These are phyloP conservation scores for Sebastiscus tertius DNA, from an alignment of 2,797 vertebrate genomes.

Conservation along the genomic window DNA sequence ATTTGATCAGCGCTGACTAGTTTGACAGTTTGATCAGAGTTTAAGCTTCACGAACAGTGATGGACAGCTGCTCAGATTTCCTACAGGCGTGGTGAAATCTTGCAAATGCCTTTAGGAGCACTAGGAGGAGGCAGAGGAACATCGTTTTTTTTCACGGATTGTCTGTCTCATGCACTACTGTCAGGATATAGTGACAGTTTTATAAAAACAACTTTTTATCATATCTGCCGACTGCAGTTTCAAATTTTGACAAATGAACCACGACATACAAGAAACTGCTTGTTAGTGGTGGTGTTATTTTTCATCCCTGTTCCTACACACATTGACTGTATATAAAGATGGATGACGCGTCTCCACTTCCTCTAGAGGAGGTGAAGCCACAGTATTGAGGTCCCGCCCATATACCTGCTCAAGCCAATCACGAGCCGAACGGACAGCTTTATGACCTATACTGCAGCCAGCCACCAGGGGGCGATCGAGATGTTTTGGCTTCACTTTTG, in stretches of 20 bases:
- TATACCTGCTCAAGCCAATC: too few species aligned
- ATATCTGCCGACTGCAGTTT: not conserved
- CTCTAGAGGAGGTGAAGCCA: too few species aligned
- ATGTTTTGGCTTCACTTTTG: too few species aligned
- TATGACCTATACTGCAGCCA: too few species aligned
- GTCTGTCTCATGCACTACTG: too few species aligned
- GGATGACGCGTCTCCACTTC: too few species aligned
- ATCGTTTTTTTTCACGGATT: too few species aligned
- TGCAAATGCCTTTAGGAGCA: not conserved
- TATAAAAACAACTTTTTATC: not conserved
- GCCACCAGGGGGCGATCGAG: too few species aligned
- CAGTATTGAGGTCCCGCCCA: too few species aligned
- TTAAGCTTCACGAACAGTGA: not conserved
- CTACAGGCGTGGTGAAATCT: not conserved
- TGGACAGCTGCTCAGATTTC: not conserved
- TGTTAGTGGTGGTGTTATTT: not conserved
- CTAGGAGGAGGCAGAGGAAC: too few species aligned
- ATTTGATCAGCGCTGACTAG: not conserved
- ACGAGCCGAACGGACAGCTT: too few species aligned
- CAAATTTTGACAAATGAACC: not conserved
- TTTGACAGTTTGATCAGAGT: not conserved
- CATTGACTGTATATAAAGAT: too few species aligned
- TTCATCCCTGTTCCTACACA: constrained; percentile 45
- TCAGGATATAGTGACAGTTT: not conserved
- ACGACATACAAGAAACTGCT: not conserved